Conservation (phyloP, 2,113 vertebrate species). For the Osmerus eperlanus region DNA sequence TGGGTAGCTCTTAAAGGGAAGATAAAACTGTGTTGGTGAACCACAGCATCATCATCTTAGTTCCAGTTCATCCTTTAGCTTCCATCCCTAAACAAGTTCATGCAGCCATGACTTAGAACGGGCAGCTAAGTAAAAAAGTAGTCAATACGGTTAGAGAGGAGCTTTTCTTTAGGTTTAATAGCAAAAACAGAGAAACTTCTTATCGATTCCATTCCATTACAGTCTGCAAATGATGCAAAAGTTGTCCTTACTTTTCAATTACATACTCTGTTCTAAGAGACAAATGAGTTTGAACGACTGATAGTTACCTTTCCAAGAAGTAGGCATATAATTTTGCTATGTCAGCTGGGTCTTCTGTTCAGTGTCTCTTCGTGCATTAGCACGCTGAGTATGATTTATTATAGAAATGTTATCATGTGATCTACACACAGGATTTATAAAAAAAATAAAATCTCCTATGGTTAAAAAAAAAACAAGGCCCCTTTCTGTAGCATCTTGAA, state of each 20-base stretch:
- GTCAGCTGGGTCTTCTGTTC: conserved; percentile 99
- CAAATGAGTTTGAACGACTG: conserved; percentile 98
- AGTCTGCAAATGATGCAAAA: conserved; percentile 40
- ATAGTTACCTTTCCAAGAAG: conserved; percentile 99
- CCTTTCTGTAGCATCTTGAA: conserved; percentile 70
- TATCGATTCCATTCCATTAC: conserved; percentile 13
- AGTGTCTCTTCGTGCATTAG: conserved; percentile 99
- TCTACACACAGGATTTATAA: conserved; percentile 94
- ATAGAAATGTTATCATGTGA: conserved; percentile 99
- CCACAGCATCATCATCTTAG: neutral
- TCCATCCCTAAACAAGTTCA: neutral
- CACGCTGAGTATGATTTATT: conserved; percentile 99
- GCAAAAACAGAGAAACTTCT: neutral
- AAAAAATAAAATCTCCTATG: conserved; percentile 73
- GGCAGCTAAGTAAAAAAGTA: neutral
- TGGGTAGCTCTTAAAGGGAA: no score
- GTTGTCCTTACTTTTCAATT: conserved; percentile 64
- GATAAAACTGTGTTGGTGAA: no score
- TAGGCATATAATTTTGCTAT: conserved; percentile 99
- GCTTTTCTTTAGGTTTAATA: neutral
- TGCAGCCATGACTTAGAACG: neutral
- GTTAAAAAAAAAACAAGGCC: conserved; percentile 41
- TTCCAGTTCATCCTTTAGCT: neutral
- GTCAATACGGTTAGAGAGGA: neutral
- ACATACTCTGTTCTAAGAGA: conserved; percentile 59